Evolutionary conservation across 2,113 vertebrate species (phyloP).

Genomic region (Pseudorhombus dupliciocellatus): DNA sequence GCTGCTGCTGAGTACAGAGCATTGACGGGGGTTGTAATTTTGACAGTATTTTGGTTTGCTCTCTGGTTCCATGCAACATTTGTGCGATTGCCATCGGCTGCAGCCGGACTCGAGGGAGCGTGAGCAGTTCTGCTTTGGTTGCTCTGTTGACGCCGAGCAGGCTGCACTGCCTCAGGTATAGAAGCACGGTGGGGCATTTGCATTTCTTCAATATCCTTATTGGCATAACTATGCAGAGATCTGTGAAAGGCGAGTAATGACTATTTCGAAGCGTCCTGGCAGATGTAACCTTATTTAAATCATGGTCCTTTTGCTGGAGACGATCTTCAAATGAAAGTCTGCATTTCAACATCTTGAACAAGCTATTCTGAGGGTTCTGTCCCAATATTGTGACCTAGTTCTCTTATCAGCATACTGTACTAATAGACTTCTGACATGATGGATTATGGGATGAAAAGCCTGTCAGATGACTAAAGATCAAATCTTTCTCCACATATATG

Average conservation of each 20-base stretch:
- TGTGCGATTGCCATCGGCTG: slow-evolving; percentile 34
- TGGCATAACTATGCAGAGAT: slow-evolving; percentile 50
- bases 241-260: slow-evolving; percentile 32
- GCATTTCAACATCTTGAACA: slow-evolving; percentile 22
- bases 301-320: slow-evolving; percentile 25
- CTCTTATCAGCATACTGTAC: slow-evolving; percentile 40
- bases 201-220: slow-evolving; percentile 61
- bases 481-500: slow-evolving; percentile 35
- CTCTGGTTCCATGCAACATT: slow-evolving; percentile 23
- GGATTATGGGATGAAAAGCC: slow-evolving; percentile 41
- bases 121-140: slow-evolving; percentile 48
- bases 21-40: neutral
- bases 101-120: slow-evolving; percentile 29
- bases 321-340: slow-evolving; percentile 4
- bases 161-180: slow-evolving; percentile 60
- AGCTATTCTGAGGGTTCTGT: slow-evolving; percentile 13
- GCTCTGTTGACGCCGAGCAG: slow-evolving; percentile 51
- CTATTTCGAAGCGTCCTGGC: slow-evolving; percentile 15
- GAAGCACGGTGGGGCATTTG: slow-evolving; percentile 59
- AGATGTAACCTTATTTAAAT: slow-evolving; percentile 18
- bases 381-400: slow-evolving; percentile 37
- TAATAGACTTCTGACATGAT: slow-evolving; percentile 52
- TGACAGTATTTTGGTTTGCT: slow-evolving; percentile 7
- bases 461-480: slow-evolving; percentile 42
- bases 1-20: neutral